A percentile compares a stretch with the other conserved stretches of the same genome.
phyloP scores from a whole-genome alignment of 2,888 invertebrate genomes.

The Pyrrhosoma nymphula region DNA sequence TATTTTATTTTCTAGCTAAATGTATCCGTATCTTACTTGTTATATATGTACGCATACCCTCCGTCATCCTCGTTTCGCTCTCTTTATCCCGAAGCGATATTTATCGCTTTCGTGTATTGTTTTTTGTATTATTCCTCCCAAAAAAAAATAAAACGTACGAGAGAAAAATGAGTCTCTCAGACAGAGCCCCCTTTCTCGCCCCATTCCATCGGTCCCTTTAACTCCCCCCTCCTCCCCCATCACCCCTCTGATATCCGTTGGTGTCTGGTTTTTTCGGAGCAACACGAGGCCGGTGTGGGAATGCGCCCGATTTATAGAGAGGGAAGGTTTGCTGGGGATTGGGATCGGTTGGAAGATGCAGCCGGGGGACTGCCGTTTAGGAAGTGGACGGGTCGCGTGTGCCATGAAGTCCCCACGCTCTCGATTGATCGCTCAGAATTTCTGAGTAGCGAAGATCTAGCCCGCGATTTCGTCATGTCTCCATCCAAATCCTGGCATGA shows the following conservation, averaged over 20 bases:
- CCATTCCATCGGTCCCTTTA: neutral
- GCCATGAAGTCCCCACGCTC: neutral
- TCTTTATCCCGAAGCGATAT: conserved; percentile 13
- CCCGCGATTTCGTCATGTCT: neutral
- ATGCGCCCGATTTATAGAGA: neutral
- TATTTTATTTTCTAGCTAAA: too few species aligned
- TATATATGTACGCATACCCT: neutral
- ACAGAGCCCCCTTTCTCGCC: neutral
- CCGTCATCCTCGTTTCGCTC: neutral
- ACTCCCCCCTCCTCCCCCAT: neutral
- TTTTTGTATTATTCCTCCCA: neutral
- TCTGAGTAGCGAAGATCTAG: neutral
- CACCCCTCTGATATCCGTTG: neutral
- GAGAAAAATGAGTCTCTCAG: neutral
- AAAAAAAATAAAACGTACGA: neutral
- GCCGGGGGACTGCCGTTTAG: too few species aligned
- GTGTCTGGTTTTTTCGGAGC: neutral
- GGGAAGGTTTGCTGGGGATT: neutral
- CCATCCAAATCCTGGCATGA: too few species aligned
- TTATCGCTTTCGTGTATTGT: neutral
- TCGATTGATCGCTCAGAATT: too few species aligned
- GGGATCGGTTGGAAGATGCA: neutral
- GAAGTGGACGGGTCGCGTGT: neutral
- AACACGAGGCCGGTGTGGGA: neutral
- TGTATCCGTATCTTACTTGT: too few species aligned